Evolutionary conservation across 2,113 vertebrate genomes (phyloP), one percentile per base, ranked within the genome.

Genomic region (Orthonyx spaldingii): DNA sequence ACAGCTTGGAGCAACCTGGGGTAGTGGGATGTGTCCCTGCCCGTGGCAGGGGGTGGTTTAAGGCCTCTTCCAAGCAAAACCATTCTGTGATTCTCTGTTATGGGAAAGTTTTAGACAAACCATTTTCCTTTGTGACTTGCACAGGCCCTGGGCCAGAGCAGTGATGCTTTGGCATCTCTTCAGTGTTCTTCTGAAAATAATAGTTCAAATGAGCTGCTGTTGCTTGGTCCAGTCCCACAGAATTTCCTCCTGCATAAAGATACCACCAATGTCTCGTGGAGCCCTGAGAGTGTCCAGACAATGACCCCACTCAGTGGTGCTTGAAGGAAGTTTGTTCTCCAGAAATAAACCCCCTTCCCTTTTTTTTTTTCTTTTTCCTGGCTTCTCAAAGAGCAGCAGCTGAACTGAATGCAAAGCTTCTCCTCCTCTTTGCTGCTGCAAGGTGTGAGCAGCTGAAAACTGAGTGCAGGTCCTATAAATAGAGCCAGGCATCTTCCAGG

Each of bases 391-490:
- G 47, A 42, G 32, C 64, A 66, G 66, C 46, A 80, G 75, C 70
- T 75, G 77, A 95, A 27, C 63, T 30, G 44, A 87, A 63, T 39
- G 66, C 69, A 74, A 69, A 80, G 21, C 57, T 83, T 70, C 78
- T 89, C 44, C 23, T 76, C 42, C 50, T 70, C 33, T 55, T 89
- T 68, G 72, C 78, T 90, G 68, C 74, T 87, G 84, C 84, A 91
- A 97, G 88, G 95, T 95, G 90, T 84, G 89, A 96, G 91, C 78
- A 89, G 94, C 77, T 86, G 83, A 91, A 88, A 90, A 52, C 64
- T 23, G 61, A 50, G 37, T 64, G 71, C 68, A 90, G 86, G 35
- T 70, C 19, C 91, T 97, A 93, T 82, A 60, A 90, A 93, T 94
- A 97, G 93, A 91, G 52, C 9, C 50, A 79, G 56, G 80, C 74